Conservation (phyloP, 2,888 invertebrate genomes). For the Platycheirus albimanus region DNA sequence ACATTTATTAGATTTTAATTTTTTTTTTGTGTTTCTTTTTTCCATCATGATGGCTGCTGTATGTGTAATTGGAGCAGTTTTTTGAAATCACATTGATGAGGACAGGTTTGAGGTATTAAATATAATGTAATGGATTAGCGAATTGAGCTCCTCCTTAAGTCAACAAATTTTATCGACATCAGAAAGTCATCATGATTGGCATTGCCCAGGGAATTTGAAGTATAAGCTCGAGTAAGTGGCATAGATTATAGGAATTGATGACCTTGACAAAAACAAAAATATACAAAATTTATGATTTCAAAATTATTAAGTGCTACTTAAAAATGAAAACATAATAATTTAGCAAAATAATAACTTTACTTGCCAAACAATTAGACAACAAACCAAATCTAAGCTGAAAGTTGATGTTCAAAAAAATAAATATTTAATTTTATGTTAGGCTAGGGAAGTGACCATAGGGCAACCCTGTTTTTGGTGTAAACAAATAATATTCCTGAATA, state of each 20-base stretch:
- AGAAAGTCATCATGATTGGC: conserved; percentile 51
- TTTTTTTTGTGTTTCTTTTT: conserved; percentile 18
- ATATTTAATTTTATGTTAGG: no score
- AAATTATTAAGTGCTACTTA: conserved; percentile 48
- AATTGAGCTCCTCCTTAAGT: conserved; percentile 40
- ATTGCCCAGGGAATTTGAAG: conserved; percentile 45
- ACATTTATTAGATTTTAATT: conserved; percentile 36
- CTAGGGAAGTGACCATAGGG: no score
- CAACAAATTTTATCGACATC: conserved; percentile 17
- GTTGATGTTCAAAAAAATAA: conserved; percentile 28
- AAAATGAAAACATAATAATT: conserved; percentile 20
- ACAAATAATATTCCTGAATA: no score
- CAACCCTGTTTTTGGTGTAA: no score
- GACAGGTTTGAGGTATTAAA: conserved; percentile 47
- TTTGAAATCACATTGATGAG: conserved; percentile 60
- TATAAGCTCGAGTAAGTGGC: conserved; percentile 1
- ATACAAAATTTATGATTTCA: conserved; percentile 42
- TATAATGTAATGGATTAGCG: conserved; percentile 53
- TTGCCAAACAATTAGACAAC: not conserved
- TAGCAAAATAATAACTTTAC: no score
- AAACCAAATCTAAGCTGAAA: no score
- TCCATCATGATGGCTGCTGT: conserved; percentile 43
- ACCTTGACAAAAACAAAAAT: conserved; percentile 63
- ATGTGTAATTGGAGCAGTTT: conserved; percentile 71
- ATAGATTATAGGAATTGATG: conserved; percentile 46